Evolutionary conservation across 2,888 invertebrate genomes (phyloP), one percentile per base, ranked within the genome.

Genomic region (Rhorus exstirpatorius): DNA sequence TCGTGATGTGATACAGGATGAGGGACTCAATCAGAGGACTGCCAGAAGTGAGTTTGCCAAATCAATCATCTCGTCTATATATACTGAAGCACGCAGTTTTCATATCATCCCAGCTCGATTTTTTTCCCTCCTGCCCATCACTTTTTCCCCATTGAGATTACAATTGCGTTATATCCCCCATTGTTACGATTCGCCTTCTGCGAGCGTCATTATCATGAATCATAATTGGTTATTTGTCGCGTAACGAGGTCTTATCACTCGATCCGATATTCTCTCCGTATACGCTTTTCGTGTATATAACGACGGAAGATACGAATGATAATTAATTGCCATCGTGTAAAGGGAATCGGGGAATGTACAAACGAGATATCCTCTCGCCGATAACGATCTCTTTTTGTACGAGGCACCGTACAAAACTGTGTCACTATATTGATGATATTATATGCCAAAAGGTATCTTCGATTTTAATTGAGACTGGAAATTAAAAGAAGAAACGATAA

Each of bases 1-100:
- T 68, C 87, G 81, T 68, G 89, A 89, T 60, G 87, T 88, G 19
- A 88, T 90, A 81, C 90, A 89, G 81, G 89, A 88, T 17, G 90
- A 91, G 60, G 86, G 87, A 78, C 86, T 89, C 74, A 90, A 90
- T 87, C 89, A 90, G 86, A 91, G 89, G 87, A 89, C 89, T 87
- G 91, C 88, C 86, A 88, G 89, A 86, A 90, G 91, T 91, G 80
- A 90, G 91, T 89, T 90, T 89, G 26, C 67, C 74, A 38, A 65
- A 76, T 74, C 55, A 76, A 72, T 83, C 51, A 41, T 31, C 14
- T 0, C 10, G 4, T 17, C 14, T 63, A 71, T 41, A 24, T 53
- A 31, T 35, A n/a, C n/a, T n/a, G n/a, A n/a, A n/a, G n/a, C n/a
- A n/a, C n/a, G 4, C 14, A 6, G 14, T 58, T 31, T 14, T n/a